Evolutionary conservation across 2,888 invertebrate species (phyloP).

Genomic region (Ecdyonurus torrentis): DNA sequence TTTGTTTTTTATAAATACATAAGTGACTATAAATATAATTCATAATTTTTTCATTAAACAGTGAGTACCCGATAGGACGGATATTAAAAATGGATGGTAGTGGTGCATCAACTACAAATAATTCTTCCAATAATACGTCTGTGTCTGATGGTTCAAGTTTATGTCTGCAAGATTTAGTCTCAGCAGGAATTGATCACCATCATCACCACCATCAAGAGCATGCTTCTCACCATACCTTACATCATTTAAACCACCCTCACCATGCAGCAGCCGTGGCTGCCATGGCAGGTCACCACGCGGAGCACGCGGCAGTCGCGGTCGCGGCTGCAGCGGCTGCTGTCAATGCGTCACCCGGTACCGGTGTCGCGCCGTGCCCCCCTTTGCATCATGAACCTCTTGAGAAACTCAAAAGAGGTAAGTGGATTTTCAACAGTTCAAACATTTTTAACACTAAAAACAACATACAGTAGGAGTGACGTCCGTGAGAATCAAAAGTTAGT

Average conservation of each 20-base stretch:
- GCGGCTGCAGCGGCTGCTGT: constrained; percentile 9
- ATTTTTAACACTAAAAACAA: too few species aligned
- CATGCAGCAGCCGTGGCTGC: background rate
- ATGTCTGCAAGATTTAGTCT: background rate
- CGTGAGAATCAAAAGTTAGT: too few species aligned
- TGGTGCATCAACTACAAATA: background rate
- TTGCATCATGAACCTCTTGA: constrained; percentile 56
- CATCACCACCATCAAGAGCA: background rate
- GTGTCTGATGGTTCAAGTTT: background rate
- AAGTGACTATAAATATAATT: background rate
- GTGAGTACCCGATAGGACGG: constrained; percentile 2
- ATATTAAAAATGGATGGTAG: background rate
- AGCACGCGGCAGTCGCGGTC: constrained; percentile 9
- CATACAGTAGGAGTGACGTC: too few species aligned
- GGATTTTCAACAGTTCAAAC: too few species aligned
- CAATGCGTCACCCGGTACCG: constrained; percentile 27
- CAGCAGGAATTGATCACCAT: background rate
- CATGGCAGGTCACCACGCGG: constrained; percentile 8
- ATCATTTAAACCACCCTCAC: background rate
- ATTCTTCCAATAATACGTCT: background rate
- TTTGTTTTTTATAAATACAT: background rate
- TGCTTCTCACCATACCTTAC: background rate
- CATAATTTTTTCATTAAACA: constrained; percentile 1
- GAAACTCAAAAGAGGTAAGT: constrained; percentile 61
- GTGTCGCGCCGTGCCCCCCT: background rate